Evolutionary conservation across 2,888 invertebrate genomes (phyloP).

Genomic region (Copidosoma aretas): DNA sequence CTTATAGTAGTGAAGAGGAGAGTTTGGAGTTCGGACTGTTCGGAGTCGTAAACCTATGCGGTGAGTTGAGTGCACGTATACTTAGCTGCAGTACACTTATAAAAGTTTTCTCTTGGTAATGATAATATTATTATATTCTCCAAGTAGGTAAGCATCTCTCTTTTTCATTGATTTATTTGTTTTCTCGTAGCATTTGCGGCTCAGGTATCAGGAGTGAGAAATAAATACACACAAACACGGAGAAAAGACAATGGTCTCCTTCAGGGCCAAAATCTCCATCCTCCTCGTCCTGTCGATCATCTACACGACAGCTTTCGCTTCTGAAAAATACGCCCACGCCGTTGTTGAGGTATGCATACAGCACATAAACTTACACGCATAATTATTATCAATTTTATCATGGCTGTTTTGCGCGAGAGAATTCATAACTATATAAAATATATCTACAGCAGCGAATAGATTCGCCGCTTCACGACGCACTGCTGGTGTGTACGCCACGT

Average conservation of each 20-base stretch:
- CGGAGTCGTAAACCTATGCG: too few species aligned
- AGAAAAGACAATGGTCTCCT: slow-evolving; percentile 12
- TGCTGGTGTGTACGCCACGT: background rate
- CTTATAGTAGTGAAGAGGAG: too few species aligned
- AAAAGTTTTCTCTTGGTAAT: background rate
- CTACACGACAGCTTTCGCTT: background rate
- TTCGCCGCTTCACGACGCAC: too few species aligned
- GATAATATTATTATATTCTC: too few species aligned
- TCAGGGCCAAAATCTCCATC: background rate
- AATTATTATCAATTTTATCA: background rate
- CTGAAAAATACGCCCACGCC: slow-evolving; percentile 20
- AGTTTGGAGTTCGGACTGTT: too few species aligned
- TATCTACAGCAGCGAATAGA: too few species aligned
- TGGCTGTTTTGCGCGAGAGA: background rate
- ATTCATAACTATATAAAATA: background rate
- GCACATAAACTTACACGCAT: background rate
- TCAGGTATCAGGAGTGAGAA: background rate
- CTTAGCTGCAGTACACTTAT: too few species aligned
- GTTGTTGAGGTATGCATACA: slow-evolving; percentile 30
- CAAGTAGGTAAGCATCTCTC: too few species aligned
- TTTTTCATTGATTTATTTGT: slow-evolving; percentile 3
- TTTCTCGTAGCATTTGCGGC: background rate
- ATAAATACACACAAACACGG: background rate
- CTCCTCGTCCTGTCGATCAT: background rate
- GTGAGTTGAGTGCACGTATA: too few species aligned